phyloP scores from a whole-genome alignment of 2,888 invertebrate genomes.

The Nymphalis polychloros region DNA sequence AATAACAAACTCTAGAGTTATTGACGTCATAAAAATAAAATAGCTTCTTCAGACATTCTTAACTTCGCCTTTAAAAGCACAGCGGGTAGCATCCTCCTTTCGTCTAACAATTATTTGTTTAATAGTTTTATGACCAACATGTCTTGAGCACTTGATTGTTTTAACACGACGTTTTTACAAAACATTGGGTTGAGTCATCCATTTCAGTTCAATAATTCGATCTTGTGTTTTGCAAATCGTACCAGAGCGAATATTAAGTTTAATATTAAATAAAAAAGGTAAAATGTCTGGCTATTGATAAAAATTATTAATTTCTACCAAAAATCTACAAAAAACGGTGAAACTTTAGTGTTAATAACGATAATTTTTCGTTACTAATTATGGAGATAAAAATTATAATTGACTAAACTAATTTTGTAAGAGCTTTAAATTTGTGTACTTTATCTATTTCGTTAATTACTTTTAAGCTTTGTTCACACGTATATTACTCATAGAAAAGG shows the following conservation, averaged over 20 bases:
- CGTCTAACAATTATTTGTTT: slow-evolving; percentile 17
- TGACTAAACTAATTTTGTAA: no score
- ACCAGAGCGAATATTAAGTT: no score
- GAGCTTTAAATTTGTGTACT: neutral
- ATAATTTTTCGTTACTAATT: no score
- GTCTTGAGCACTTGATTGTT: slow-evolving; percentile 23
- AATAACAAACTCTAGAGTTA: no score
- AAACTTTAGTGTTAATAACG: no score
- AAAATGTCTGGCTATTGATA: no score
- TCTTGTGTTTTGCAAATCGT: no score
- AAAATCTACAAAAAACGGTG: no score
- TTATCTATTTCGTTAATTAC: neutral
- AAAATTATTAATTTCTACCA: no score
- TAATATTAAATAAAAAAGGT: no score
- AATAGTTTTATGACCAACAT: slow-evolving; percentile 31
- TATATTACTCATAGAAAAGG: slow-evolving; percentile 11
- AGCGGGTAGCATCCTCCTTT: slow-evolving; percentile 24
- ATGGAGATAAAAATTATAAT: no score
- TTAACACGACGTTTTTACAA: slow-evolving; percentile 21
- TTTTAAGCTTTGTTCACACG: slow-evolving; percentile 18
- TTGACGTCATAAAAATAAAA: slow-evolving; percentile 2
- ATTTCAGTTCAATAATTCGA: neutral
- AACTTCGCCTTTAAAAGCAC: slow-evolving; percentile 21
- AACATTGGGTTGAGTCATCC: slow-evolving; percentile 26
- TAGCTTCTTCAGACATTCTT: slow-evolving; percentile 7